phyloP scores from a whole-genome alignment of 1,140 invertebrate genomes.

The Dryas iulia region DNA sequence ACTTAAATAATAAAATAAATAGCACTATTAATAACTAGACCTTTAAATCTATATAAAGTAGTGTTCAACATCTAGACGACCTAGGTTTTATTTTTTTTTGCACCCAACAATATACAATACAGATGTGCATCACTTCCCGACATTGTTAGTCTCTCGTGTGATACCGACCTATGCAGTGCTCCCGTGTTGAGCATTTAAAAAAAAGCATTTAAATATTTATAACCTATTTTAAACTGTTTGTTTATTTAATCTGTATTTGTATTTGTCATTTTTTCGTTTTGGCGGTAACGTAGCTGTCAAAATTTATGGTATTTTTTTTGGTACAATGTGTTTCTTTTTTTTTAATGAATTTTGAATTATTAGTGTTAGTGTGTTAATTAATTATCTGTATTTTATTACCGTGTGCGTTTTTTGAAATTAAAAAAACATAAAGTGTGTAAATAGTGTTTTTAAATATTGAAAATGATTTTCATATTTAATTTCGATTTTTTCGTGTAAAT shows the following conservation, averaged over 20 bases:
- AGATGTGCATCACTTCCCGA: neutral
- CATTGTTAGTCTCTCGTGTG: slow-evolving; percentile 20
- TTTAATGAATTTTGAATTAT: no score
- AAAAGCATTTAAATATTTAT: slow-evolving; percentile 1
- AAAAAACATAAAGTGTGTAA: no score
- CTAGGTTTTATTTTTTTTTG: slow-evolving; percentile 20
- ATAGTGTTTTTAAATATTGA: no score
- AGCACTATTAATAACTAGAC: neutral
- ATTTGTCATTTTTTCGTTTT: neutral
- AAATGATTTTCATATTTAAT: no score
- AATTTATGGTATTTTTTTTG: no score
- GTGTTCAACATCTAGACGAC: slow-evolving; percentile 4
- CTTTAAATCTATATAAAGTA: neutral
- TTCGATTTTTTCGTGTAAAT: no score
- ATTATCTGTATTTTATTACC: no score
- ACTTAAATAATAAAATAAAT: neutral
- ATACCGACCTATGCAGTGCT: slow-evolving; percentile 23
- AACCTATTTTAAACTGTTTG: slow-evolving; percentile 6
- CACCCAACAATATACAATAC: slow-evolving; percentile 15
- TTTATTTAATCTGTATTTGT: neutral
- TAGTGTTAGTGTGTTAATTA: no score
- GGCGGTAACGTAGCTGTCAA: no score
- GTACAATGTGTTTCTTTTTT: no score
- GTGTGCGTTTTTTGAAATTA: no score
- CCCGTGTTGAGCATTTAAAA: neutral